Conservation (phyloP, 2,113 vertebrate genomes). For the Stegastes partitus region DNA sequence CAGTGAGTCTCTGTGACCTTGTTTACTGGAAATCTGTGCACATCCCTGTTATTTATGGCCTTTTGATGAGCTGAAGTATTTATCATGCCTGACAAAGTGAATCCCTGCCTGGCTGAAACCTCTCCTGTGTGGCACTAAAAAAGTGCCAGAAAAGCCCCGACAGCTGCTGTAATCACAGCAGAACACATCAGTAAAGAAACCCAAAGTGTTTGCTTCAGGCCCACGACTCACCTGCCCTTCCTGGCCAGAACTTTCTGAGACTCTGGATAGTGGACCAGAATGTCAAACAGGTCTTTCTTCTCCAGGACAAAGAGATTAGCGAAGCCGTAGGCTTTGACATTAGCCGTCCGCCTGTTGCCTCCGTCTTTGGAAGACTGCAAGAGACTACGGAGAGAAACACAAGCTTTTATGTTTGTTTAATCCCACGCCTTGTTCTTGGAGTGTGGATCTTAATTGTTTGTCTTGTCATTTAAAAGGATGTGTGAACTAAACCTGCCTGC, state of each 20-base stretch:
- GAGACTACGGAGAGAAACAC: slow-evolving; percentile 7
- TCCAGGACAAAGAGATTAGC: slow-evolving; percentile 95
- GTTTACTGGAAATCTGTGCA: no score
- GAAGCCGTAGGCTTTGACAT: slow-evolving; percentile 93
- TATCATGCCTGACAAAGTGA: no score
- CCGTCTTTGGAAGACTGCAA: slow-evolving; percentile 86
- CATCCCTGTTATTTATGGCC: no score
- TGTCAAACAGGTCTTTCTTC: slow-evolving; percentile 93
- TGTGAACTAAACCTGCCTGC: no score
- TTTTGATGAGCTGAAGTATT: no score
- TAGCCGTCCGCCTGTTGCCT: slow-evolving; percentile 92
- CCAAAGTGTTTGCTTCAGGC: not conserved
- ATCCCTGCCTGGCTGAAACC: no score
- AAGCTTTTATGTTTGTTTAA: not conserved
- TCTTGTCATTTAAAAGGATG: no score
- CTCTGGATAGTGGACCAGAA: slow-evolving; percentile 92
- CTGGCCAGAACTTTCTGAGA: slow-evolving; percentile 93
- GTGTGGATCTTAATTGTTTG: no score
- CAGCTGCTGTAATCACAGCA: no score
- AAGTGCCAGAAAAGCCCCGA: no score
- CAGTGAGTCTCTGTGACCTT: no score
- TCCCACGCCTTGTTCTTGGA: not conserved
- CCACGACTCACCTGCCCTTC: slow-evolving; percentile 85
- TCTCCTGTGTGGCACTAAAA: no score
- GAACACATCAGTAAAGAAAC: not conserved